A percentile compares a stretch with the other conserved stretches of the same genome.
These are phyloP conservation scores for Lysiphlebus fabarum DNA, from an alignment of 1,140 invertebrate species.

Conservation along the genomic window DNA sequence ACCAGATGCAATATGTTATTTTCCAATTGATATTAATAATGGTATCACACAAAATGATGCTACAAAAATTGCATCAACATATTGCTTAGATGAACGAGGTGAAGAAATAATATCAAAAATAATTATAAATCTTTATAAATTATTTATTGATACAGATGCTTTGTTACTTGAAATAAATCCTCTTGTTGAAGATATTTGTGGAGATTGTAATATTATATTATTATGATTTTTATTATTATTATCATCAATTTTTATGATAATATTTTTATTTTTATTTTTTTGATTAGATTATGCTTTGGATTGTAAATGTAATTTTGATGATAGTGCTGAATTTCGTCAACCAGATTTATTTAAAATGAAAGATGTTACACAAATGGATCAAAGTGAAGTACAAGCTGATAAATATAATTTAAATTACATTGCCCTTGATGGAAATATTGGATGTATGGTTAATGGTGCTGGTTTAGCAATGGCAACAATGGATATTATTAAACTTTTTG, in stretches of 20 bases:
- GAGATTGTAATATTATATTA: slow-evolving; percentile 64
- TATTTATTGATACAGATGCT: slow-evolving; percentile 92
- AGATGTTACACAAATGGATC: slow-evolving; percentile 90
- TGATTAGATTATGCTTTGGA: slow-evolving; percentile 85
- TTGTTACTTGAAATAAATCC: slow-evolving; percentile 95
- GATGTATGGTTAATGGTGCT: slow-evolving; percentile 89
- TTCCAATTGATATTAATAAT: slow-evolving; percentile 82
- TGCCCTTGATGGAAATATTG: slow-evolving; percentile 86
- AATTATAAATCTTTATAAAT: slow-evolving; percentile 81
- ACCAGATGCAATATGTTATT: slow-evolving; percentile 87
- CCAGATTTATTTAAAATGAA: slow-evolving; percentile 83
- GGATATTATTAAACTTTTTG: slow-evolving; percentile 94
- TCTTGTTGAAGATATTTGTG: slow-evolving; percentile 87
- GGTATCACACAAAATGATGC: slow-evolving; percentile 80
- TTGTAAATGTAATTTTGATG: slow-evolving; percentile 93
- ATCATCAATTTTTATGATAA: background rate
- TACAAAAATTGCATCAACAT: slow-evolving; percentile 68
- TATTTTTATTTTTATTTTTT: slow-evolving; percentile 22
- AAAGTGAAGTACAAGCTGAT: slow-evolving; percentile 91
- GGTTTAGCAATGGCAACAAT: slow-evolving; percentile 99
- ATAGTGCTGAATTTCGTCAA: slow-evolving; percentile 93
- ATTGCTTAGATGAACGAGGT: slow-evolving; percentile 72
- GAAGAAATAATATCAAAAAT: slow-evolving; percentile 74
- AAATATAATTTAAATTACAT: slow-evolving; percentile 95
- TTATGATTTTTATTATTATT: background rate